Conservation (phyloP, 2,888 invertebrate species). For the Philonicus albiceps region DNA sequence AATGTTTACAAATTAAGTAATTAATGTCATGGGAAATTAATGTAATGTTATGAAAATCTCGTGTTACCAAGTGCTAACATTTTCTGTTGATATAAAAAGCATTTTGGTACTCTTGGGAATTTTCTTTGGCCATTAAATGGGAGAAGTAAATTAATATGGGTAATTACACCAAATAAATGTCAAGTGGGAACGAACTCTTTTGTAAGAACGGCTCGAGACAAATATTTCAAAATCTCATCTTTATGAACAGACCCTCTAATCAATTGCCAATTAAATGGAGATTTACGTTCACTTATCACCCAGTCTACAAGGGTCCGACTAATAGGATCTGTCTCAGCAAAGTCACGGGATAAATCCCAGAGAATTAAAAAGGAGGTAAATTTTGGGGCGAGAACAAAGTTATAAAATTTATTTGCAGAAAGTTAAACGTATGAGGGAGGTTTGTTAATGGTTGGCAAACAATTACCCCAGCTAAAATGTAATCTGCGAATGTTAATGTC, state of each 20-base stretch:
- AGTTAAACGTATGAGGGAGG: slow-evolving; percentile 19
- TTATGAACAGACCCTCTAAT: not conserved
- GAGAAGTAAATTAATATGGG: not conserved
- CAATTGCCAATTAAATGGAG: not conserved
- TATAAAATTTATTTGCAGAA: slow-evolving; percentile 26
- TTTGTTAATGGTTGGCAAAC: slow-evolving; percentile 31
- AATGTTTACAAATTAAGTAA: not conserved
- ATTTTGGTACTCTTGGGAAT: not conserved
- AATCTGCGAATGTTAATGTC: slow-evolving; percentile 34
- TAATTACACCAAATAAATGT: not conserved
- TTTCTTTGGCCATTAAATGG: not conserved
- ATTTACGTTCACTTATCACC: not conserved
- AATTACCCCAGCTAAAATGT: slow-evolving; percentile 31
- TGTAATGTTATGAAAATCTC: not conserved
- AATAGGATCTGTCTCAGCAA: not conserved
- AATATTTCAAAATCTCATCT: not conserved
- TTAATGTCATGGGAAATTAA: not conserved
- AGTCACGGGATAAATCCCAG: not conserved
- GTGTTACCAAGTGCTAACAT: not conserved
- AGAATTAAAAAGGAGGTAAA: not conserved
- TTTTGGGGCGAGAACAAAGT: slow-evolving; percentile 4
- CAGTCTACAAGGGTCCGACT: not conserved
- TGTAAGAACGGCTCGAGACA: not conserved
- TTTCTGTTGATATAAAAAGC: not conserved
- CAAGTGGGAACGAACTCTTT: not conserved